phyloP scores from a whole-genome alignment of 2,797 vertebrate species.

The Sebastes trivittatus region DNA sequence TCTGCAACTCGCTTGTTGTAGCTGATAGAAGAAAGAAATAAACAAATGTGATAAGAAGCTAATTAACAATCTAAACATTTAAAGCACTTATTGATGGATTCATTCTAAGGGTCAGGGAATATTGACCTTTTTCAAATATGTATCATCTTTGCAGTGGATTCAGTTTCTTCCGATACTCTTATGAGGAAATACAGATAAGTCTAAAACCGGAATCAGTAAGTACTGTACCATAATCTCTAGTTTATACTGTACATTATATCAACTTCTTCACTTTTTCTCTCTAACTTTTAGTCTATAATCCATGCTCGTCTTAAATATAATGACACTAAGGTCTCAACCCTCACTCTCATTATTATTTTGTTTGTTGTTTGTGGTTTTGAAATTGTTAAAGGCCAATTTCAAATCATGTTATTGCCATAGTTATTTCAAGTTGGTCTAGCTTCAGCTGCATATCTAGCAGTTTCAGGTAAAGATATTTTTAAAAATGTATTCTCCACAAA shows the following conservation, averaged over 20 bases:
- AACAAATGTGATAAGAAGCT: neutral
- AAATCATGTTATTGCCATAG: neutral
- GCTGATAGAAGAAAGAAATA: conserved; percentile 65
- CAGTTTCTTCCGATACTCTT: neutral
- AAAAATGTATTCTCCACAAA: neutral
- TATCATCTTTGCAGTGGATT: neutral
- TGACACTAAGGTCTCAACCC: neutral
- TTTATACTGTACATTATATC: neutral
- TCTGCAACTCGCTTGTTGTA: conserved; percentile 90
- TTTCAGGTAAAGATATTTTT: neutral
- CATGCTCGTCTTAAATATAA: neutral
- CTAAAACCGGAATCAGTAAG: neutral
- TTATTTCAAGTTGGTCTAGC: neutral
- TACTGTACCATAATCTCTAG: neutral
- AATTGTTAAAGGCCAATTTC: neutral
- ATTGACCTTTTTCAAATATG: neutral
- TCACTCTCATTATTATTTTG: neutral
- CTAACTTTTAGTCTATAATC: neutral
- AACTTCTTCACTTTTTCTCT: neutral
- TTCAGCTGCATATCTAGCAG: neutral
- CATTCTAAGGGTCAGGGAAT: neutral
- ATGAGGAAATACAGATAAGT: neutral
- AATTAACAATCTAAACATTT: neutral
- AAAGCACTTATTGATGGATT: neutral
- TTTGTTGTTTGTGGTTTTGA: neutral